phyloP scores from a whole-genome alignment of 2,888 invertebrate species.

The Amphipyra berbera region DNA sequence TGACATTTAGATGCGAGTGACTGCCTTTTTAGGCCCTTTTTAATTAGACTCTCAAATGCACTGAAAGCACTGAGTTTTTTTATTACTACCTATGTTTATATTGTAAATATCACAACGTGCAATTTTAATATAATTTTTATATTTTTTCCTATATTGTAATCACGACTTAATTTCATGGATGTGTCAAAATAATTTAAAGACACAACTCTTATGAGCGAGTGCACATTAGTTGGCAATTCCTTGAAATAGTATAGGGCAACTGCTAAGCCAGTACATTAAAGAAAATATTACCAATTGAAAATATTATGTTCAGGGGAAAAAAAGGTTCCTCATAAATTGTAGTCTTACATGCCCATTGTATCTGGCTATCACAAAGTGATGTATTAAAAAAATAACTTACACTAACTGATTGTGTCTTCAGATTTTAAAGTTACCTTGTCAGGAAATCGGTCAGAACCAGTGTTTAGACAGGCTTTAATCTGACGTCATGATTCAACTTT shows the following conservation, averaged over 20 bases:
- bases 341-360: too few species aligned
- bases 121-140: slow-evolving; percentile 55
- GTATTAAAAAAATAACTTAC: too few species aligned
- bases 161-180: slow-evolving; percentile 9
- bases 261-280: too few species aligned
- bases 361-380: too few species aligned
- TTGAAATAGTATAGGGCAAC: not conserved
- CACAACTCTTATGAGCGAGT: slow-evolving; percentile 5
- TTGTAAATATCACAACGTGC: slow-evolving; percentile 62
- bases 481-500: too few species aligned
- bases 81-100: slow-evolving; percentile 51
- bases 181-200: slow-evolving; percentile 8
- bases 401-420: too few species aligned
- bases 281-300: too few species aligned
- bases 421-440: too few species aligned
- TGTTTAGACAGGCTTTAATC: too few species aligned
- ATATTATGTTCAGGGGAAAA: too few species aligned
- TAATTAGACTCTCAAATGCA: slow-evolving; percentile 20
- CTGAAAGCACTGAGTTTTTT: slow-evolving; percentile 36
- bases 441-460: too few species aligned
- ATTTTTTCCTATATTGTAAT: slow-evolving; percentile 33
- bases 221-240: not conserved
- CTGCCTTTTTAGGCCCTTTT: slow-evolving; percentile 9
- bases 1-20: not conserved
- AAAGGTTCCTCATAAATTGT: too few species aligned